Base-by-base conservation (phyloP, 2,113 vertebrate species). In the Loxodonta africana region DNA sequence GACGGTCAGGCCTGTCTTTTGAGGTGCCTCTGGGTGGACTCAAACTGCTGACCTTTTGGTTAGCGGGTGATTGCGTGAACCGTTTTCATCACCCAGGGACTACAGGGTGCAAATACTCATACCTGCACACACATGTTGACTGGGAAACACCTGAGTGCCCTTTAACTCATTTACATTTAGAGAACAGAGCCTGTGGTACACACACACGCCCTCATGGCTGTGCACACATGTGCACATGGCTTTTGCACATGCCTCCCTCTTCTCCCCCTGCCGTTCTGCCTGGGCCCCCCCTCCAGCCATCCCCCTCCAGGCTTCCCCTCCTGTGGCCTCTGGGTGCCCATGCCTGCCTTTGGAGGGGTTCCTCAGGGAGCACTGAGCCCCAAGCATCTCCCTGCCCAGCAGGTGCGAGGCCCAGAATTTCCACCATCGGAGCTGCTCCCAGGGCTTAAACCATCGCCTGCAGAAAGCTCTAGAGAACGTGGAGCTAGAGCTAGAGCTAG, bases 201-300 rank as follows among this genome's bases (percentile, higher is more conserved):
- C 28, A 28, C n/a, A 6, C 23, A 2, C 4, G 18, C n/a, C 67
- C 44, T 37, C 3, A 1, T 0, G 33, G 51, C 37, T 8, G 2
- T 0, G 11, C 37, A 48, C 60, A 6, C 60, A 17, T n/a, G 30
- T 5, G 53, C 10, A 1, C 51, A 4, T 2, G 2, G 0, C 11
- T 63, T 53, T 28, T 15, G 28, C 30, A 33, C 8, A 3, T 4
- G 30, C 65, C 33, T 30, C 11, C 6, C 20, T 30, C 25, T 67
- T 15, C 57, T 28, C 3, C 4, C 78, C 17, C 20, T 46, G 33
- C 4, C 2, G 0, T 17, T 26, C 33, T 6, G 53, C 60, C 44
- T 48, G 41, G 41, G 41, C 41, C 3, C 18, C 53, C 74, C 6
- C 73, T 30, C 18, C 14, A 23, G 51, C 25, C 3, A 30, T 20